These are phyloP conservation scores for Frankliniella fusca DNA, from an alignment of 2,888 invertebrate genomes.

Conservation along the genomic window DNA sequence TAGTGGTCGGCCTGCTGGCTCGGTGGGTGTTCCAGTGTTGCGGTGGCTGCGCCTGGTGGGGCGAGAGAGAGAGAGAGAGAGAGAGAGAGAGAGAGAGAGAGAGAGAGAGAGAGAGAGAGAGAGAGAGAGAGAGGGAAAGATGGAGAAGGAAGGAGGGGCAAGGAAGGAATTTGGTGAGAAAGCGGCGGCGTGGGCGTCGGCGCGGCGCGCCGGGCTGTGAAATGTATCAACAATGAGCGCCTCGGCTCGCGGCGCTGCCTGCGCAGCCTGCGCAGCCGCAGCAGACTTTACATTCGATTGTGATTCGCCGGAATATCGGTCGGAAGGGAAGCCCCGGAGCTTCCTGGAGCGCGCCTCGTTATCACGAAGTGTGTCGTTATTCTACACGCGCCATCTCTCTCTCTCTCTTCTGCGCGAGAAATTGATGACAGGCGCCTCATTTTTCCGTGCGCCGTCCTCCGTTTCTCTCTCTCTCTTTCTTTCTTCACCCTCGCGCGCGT, in stretches of 20 bases:
- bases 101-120: too few relatives aligned
- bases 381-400: too few relatives aligned
- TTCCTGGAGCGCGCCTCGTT: too few relatives aligned
- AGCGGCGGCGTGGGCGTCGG: neutral
- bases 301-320: neutral
- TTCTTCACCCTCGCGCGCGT: too few relatives aligned
- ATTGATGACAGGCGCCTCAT: too few relatives aligned
- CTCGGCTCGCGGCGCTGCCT: neutral
- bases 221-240: conserved; percentile 5
- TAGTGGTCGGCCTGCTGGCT: neutral
- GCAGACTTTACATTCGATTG: neutral
- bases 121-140: too few relatives aligned
- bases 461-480: too few relatives aligned
- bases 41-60: neutral
- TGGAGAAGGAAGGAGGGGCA: neutral
- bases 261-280: neutral
- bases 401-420: too few relatives aligned
- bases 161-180: conserved; percentile 18
- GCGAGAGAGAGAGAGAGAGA: neutral
- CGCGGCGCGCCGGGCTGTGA: conserved; percentile 2
- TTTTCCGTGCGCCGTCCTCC: too few relatives aligned
- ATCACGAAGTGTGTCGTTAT: too few relatives aligned
- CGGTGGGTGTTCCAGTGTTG: conserved; percentile 7
- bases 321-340: neutral
- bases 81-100: too few relatives aligned